Evolutionary conservation across 2,113 vertebrate genomes (phyloP).

Genomic region (Oryzias curvinotus): DNA sequence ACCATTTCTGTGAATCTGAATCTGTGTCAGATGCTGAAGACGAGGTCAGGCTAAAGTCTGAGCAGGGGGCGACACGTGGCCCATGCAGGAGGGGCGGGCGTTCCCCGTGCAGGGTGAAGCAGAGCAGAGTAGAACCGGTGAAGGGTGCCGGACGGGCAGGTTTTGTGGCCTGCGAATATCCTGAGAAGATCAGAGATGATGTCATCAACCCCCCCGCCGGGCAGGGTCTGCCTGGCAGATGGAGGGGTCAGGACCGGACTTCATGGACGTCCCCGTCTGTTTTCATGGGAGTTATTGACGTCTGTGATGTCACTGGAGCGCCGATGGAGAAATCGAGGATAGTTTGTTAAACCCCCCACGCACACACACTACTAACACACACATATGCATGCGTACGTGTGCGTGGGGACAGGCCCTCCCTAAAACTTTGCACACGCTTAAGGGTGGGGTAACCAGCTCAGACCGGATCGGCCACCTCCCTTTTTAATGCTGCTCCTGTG

Average conservation of each 20-base stretch:
- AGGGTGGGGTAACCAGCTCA: constrained; percentile 86
- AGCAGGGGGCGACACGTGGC: constrained; percentile 35
- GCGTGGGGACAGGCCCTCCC: constrained; percentile 81
- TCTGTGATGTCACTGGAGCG: constrained; percentile 34
- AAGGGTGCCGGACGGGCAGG: constrained; percentile 72
- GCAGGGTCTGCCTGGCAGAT: constrained; percentile 75
- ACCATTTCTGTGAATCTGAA: no score
- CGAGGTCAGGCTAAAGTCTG: not conserved
- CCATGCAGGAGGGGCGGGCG: constrained; percentile 54
- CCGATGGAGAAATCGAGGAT: constrained; percentile 70
- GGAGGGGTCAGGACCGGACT: constrained; percentile 43
- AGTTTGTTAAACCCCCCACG: constrained; percentile 56
- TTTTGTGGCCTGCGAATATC: constrained; percentile 59
- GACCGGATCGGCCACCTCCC: constrained; percentile 85
- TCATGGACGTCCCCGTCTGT: constrained; percentile 30
- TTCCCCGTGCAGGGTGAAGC: constrained; percentile 17
- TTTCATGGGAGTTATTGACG: constrained; percentile 39
- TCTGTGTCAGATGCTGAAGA: not conserved
- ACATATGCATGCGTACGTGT: constrained; percentile 67
- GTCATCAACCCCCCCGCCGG: constrained; percentile 62
- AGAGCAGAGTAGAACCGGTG: constrained; percentile 18
- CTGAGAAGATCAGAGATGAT: constrained; percentile 69
- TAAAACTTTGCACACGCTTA: constrained; percentile 80
- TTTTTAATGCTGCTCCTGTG: constrained; percentile 80
- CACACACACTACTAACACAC: constrained; percentile 45